A percentile compares a stretch with the other conserved stretches of the same genome.
Conservation (phyloP, 2,888 invertebrate species). For the Dioctria rufipes region DNA sequence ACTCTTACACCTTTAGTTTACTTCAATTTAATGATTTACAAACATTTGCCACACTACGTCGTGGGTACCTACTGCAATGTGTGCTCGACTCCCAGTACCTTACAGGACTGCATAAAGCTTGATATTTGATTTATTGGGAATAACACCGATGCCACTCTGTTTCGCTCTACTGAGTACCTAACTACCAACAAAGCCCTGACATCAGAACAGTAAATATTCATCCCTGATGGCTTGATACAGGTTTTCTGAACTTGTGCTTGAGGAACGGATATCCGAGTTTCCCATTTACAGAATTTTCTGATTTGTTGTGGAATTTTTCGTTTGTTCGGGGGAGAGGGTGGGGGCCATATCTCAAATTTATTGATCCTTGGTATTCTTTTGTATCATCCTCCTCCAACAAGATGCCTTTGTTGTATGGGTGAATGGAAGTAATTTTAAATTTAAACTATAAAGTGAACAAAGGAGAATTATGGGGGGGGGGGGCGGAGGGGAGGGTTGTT, state of each 20-base stretch:
- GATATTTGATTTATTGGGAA: background rate
- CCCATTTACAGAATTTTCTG: background rate
- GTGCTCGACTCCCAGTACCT: background rate
- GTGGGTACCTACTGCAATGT: too few relatives aligned
- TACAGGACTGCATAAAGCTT: background rate
- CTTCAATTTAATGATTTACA: background rate
- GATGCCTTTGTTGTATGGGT: background rate
- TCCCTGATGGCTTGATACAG: background rate
- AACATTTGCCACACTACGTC: background rate
- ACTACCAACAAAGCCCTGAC: background rate
- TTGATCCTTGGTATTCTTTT: background rate
- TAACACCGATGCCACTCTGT: background rate
- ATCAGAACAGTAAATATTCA: background rate
- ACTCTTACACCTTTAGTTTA: background rate
- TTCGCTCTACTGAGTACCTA: background rate
- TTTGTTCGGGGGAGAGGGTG: background rate
- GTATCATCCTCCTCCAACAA: background rate
- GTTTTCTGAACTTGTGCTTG: background rate
- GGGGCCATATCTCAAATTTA: background rate
- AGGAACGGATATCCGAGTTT: background rate
- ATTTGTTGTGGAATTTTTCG: background rate
- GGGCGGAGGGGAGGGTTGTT: too few relatives aligned
- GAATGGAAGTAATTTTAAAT: too few relatives aligned
- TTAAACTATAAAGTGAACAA: too few relatives aligned
- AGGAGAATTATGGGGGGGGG: too few relatives aligned